These are phyloP conservation scores for Mythimna pallens DNA, from an alignment of 2,888 invertebrate species.

Conservation along the genomic window DNA sequence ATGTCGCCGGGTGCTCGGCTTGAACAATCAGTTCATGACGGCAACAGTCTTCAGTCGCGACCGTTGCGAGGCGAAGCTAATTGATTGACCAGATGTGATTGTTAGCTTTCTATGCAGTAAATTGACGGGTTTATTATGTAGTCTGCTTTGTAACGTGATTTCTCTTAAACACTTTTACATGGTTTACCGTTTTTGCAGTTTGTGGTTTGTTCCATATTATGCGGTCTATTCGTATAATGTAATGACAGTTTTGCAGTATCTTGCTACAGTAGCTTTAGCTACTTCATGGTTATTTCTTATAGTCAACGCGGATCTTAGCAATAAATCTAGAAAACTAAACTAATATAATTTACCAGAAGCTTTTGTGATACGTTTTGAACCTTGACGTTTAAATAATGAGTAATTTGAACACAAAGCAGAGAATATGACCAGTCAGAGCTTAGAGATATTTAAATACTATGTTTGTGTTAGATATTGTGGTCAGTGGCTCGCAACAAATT, in stretches of 20 bases:
- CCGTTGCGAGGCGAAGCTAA: slow-evolving; percentile 9
- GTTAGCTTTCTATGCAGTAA: slow-evolving; percentile 23
- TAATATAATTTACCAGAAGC: neutral
- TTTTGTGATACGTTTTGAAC: slow-evolving; percentile 9
- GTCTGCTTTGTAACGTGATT: slow-evolving; percentile 24
- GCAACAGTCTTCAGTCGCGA: slow-evolving; percentile 22
- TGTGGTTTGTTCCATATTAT: neutral
- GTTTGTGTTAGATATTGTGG: slow-evolving; percentile 35
- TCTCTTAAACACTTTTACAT: slow-evolving; percentile 12
- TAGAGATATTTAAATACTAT: slow-evolving; percentile 27
- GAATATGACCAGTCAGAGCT: slow-evolving; percentile 20
- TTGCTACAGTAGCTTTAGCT: neutral
- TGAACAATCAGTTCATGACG: slow-evolving; percentile 40
- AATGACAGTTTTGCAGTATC: neutral
- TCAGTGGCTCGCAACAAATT: slow-evolving; percentile 48
- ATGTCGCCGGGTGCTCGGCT: slow-evolving; percentile 36
- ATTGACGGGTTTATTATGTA: slow-evolving; percentile 16
- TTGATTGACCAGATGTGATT: slow-evolving; percentile 26
- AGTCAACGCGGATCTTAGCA: neutral
- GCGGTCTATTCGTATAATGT: neutral
- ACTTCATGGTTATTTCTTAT: neutral
- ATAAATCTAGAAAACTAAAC: neutral
- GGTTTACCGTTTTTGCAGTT: neutral
- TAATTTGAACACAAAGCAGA: slow-evolving; percentile 21
- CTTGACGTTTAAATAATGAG: slow-evolving; percentile 25